Evolutionary conservation across 1,140 invertebrate species (phyloP).

Genomic region (Idris sp.): DNA sequence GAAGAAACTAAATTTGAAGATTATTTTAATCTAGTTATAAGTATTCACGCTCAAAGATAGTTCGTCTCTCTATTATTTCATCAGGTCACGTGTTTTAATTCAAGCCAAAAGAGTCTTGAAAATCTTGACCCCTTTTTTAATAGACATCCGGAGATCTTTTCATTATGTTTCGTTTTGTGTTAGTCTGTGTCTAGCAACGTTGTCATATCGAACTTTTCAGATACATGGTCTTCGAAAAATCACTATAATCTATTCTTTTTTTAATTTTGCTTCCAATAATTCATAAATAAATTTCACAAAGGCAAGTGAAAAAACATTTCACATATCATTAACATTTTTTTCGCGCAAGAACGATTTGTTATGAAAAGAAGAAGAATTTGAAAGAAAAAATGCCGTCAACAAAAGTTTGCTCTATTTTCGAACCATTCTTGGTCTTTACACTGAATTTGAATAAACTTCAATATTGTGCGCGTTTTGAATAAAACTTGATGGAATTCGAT

Average conservation of each 20-base stretch:
- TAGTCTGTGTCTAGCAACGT: slow-evolving; percentile 12
- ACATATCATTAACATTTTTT: slow-evolving; percentile 34
- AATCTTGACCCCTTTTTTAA: slow-evolving; percentile 52
- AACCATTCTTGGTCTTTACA: slow-evolving; percentile 38
- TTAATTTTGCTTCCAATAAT: slow-evolving; percentile 4
- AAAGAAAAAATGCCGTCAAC: slow-evolving; percentile 30
- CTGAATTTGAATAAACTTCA: slow-evolving; percentile 43
- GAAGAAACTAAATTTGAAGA: slow-evolving; percentile 16
- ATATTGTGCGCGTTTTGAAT: slow-evolving; percentile 47
- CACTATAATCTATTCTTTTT: slow-evolving; percentile 3
- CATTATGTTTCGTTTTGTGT: slow-evolving; percentile 42
- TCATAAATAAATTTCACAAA: slow-evolving; percentile 9
- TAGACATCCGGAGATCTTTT: slow-evolving; percentile 49
- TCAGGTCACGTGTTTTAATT: slow-evolving; percentile 54
- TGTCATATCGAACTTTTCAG: slow-evolving; percentile 16
- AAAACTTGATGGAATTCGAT: slow-evolving; percentile 49
- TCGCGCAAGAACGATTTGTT: slow-evolving; percentile 7
- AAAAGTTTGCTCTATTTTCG: slow-evolving; percentile 51
- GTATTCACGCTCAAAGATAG: slow-evolving; percentile 30
- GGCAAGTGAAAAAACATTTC: slow-evolving; percentile 10
- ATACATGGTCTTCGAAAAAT: slow-evolving; percentile 10
- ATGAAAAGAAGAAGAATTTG: slow-evolving; percentile 12
- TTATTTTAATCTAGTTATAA: slow-evolving; percentile 43
- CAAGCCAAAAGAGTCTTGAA: slow-evolving; percentile 44
- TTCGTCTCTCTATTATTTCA: slow-evolving; percentile 48